Evolutionary conservation across 2,888 invertebrate species (phyloP).

Genomic region (Galerucella nymphaeae): DNA sequence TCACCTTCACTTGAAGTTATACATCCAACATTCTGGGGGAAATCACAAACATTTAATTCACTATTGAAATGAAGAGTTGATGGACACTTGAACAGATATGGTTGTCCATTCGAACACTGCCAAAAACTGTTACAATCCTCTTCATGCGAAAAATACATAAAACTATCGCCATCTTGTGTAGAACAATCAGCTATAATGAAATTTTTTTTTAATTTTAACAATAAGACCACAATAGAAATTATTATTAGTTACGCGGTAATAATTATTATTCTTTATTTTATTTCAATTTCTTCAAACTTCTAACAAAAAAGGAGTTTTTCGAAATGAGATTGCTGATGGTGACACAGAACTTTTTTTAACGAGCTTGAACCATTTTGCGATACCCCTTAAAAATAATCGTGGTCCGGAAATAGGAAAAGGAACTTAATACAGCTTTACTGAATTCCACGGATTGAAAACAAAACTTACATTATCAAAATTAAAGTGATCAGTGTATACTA

Average conservation of each 20-base stretch:
- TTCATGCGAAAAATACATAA: conserved; percentile 15
- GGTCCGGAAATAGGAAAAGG: too few relatives aligned
- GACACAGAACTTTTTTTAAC: too few relatives aligned
- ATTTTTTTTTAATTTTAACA: conserved; percentile 1
- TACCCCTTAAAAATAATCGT: too few relatives aligned
- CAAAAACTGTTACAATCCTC: conserved; percentile 36
- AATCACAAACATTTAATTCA: conserved; percentile 30
- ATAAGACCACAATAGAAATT: not conserved
- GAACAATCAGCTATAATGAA: conserved; percentile 26
- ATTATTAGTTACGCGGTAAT: not conserved
- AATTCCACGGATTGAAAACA: too few relatives aligned
- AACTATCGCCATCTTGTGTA: not conserved
- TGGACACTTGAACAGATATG: conserved; percentile 21
- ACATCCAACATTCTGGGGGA: conserved; percentile 23
- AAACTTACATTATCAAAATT: too few relatives aligned
- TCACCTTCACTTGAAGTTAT: not conserved
- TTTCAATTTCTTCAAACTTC: too few relatives aligned
- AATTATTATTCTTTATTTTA: not conserved
- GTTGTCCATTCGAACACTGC: conserved; percentile 35
- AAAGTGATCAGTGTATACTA: too few relatives aligned
- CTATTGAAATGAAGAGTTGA: conserved; percentile 26
- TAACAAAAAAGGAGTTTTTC: too few relatives aligned
- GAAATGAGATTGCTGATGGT: too few relatives aligned
- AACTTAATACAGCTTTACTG: too few relatives aligned
- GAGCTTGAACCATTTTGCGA: too few relatives aligned